Evolutionary conservation across 1,140 invertebrate genomes (phyloP).

Genomic region (Drosophila trapezifrons): DNA sequence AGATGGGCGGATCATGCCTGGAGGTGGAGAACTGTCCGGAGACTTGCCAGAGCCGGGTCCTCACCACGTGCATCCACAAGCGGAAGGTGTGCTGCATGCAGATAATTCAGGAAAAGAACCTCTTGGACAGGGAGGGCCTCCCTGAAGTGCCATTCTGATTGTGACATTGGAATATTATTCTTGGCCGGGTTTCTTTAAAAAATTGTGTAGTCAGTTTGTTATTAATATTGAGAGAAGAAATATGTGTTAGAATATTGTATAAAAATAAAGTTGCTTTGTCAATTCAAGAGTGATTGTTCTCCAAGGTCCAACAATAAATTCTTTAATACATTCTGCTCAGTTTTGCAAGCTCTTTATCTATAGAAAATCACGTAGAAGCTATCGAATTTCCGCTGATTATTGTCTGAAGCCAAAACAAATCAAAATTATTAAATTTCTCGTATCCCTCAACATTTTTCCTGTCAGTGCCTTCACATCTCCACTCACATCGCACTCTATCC

Average conservation of each 20-base stretch:
- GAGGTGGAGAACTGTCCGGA: conserved; percentile 17
- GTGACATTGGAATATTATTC: neutral
- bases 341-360: neutral
- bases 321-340: no score
- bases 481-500: conserved; percentile 29
- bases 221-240: neutral
- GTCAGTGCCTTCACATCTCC: neutral
- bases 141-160: neutral
- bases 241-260: neutral
- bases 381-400: neutral
- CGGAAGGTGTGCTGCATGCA: conserved; percentile 50
- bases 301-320: no score
- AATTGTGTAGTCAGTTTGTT: neutral
- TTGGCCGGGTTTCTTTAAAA: neutral
- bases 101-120: neutral
- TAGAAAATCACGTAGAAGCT: neutral
- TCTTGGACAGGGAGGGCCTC: neutral
- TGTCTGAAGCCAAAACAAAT: neutral
- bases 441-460: neutral
- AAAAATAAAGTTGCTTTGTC: neutral
- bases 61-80: conserved; percentile 33
- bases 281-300: neutral
- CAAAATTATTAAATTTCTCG: neutral
- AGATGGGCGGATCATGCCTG: conserved; percentile 13
- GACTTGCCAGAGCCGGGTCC: neutral